Conservation (phyloP, 2,888 invertebrate genomes). For the Cryptophagus acutangulus region DNA sequence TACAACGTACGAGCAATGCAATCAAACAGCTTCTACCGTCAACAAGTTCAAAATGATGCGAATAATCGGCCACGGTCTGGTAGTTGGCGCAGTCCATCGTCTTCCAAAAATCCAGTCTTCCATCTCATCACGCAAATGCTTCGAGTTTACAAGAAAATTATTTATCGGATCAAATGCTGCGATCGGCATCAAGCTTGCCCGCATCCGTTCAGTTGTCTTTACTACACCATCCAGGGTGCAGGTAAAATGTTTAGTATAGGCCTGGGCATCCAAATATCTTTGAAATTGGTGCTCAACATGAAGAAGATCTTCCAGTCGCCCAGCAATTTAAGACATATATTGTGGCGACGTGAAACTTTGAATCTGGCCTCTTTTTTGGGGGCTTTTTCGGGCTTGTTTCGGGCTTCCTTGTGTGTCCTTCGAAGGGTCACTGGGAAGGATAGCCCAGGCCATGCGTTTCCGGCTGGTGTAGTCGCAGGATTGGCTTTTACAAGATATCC, state of each 20-base stretch:
- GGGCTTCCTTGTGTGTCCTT: slow-evolving; percentile 62
- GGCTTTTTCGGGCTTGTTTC: slow-evolving; percentile 62
- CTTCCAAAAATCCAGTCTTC: slow-evolving; percentile 39
- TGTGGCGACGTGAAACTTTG: slow-evolving; percentile 55
- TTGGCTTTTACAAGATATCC: slow-evolving; percentile 68
- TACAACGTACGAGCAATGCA: slow-evolving; percentile 37
- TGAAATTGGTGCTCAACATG: slow-evolving; percentile 57
- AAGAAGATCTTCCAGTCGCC: slow-evolving; percentile 53
- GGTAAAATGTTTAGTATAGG: slow-evolving; percentile 58
- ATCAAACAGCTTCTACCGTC: slow-evolving; percentile 36
- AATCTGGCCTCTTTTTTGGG: slow-evolving; percentile 65
- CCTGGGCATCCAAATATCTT: slow-evolving; percentile 56
- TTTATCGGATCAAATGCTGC: slow-evolving; percentile 51
- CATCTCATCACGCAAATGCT: slow-evolving; percentile 46
- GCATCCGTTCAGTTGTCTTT: slow-evolving; percentile 59
- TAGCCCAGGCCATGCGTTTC: slow-evolving; percentile 58
- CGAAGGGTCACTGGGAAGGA: slow-evolving; percentile 60
- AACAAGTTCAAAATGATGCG: slow-evolving; percentile 33
- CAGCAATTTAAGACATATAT: slow-evolving; percentile 48
- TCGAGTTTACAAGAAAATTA: slow-evolving; percentile 46
- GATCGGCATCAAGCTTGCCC: slow-evolving; percentile 53
- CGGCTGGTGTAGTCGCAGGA: slow-evolving; percentile 68
- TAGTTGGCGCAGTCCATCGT: slow-evolving; percentile 29
- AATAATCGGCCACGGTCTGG: slow-evolving; percentile 22
- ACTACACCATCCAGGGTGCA: slow-evolving; percentile 57